These are phyloP conservation scores for Drosophila lacteicornis DNA, from an alignment of 1,140 invertebrate genomes.

Conservation along the genomic window DNA sequence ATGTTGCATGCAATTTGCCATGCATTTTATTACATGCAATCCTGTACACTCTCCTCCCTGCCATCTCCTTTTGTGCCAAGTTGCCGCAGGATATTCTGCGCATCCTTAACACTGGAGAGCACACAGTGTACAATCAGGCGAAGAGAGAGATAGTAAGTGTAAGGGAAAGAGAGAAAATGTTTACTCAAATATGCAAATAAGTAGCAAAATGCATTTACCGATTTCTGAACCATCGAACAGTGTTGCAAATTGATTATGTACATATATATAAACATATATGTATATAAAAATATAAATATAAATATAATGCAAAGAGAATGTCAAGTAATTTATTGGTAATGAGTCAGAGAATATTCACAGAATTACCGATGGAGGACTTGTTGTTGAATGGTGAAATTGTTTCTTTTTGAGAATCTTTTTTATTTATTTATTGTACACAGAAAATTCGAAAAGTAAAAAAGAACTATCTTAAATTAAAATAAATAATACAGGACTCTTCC, in stretches of 20 bases:
- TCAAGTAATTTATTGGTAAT: background rate
- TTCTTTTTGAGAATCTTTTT: background rate
- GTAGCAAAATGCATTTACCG: conserved; percentile 58
- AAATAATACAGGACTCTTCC: background rate
- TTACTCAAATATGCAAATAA: conserved; percentile 74
- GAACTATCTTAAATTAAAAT: background rate
- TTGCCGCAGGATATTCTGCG: conserved; percentile 78
- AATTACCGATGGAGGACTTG: background rate
- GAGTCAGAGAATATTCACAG: background rate
- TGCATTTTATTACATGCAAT: conserved; percentile 63
- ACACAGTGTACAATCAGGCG: conserved; percentile 22
- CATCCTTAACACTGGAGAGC: conserved; percentile 66
- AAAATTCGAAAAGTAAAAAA: background rate
- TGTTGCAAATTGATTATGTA: conserved; percentile 24
- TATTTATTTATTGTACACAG: too few relatives aligned
- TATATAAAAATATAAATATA: background rate
- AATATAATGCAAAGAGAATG: background rate
- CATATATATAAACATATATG: background rate
- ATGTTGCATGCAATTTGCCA: conserved; percentile 63
- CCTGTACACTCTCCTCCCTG: conserved; percentile 4
- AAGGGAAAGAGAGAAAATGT: conserved; percentile 33
- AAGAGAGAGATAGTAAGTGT: conserved; percentile 6
- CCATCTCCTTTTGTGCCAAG: conserved; percentile 15
- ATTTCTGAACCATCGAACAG: conserved; percentile 35
- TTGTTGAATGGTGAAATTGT: background rate